Evolutionary conservation across 1,140 invertebrate species (phyloP), one percentile per base, ranked within the genome.

Genomic region (Zaprionus davidi): DNA sequence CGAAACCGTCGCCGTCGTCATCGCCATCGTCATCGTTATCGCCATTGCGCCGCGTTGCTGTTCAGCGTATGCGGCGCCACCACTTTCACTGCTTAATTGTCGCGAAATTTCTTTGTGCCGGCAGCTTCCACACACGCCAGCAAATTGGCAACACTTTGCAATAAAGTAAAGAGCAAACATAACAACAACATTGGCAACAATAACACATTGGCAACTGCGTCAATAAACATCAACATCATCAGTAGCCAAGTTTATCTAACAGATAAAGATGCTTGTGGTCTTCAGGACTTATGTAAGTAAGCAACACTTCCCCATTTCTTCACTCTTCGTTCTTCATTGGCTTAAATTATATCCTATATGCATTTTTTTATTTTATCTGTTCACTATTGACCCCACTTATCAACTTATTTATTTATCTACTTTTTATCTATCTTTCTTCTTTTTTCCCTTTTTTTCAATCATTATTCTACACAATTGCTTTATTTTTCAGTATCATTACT

Each of bases 21-120:
- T 46, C 41, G 41, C 3, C 41, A 44, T 44, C 41, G 41, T 17
- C n/a, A 46, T 17, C 41, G n/a, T 46, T 17, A 46, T 46, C 41
- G 41, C 5, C 41, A 44, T 41, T 15, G 38, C 38, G 34, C 11
- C 34, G 11, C 12, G 12, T 36, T 15, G 38, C 38, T 15, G 15
- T 17, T 13, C 41, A 15, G 41, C 41, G 15, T 34, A 34, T 34
- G 46, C 46, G 46, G 46, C 46, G 46, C n/a, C 41, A 46, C 70
- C 76, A 86, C 83, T 86, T 86, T 86, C 83, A 88, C 83, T 86
- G 77, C 53, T 77, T 86, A 86, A 86, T 86, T 86, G 83, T 86
- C 84, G 84, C 83, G 63, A 87, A 81, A 71, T 84, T 83, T 80
- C 79, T 71, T 72, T 67, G 64, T 66, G 57, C 69, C 46, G 75